phyloP scores from a whole-genome alignment of 2,888 invertebrate genomes.

The Harpalus rufipes region DNA sequence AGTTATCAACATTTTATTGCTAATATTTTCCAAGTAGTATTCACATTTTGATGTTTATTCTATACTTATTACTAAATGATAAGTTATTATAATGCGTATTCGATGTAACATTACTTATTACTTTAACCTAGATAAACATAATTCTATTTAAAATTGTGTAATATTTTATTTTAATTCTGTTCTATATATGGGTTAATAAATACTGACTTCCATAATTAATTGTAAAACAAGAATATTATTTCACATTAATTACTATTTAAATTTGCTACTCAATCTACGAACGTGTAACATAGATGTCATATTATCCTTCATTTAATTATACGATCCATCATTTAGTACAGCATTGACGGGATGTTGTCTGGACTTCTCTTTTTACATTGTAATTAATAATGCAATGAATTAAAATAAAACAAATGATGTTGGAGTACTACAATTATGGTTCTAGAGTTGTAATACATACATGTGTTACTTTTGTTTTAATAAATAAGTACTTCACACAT shows the following conservation, averaged over 20 bases:
- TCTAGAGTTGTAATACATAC: no score
- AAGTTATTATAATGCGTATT: neutral
- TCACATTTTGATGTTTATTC: neutral
- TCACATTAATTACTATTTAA: slow-evolving; percentile 14
- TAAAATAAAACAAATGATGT: neutral
- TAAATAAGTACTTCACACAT: no score
- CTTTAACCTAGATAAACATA: neutral
- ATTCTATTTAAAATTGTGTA: neutral
- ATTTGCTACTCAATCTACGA: neutral
- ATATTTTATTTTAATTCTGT: neutral
- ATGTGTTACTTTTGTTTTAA: no score
- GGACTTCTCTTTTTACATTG: neutral
- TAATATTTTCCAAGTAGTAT: neutral
- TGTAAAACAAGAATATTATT: neutral
- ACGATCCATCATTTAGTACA: neutral
- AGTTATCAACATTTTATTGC: slow-evolving; percentile 12
- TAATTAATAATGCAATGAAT: neutral
- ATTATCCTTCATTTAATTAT: slow-evolving; percentile 13
- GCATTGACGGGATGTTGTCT: slow-evolving; percentile 2
- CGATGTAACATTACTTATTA: neutral
- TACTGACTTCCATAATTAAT: neutral
- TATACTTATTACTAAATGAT: neutral
- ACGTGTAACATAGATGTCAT: slow-evolving; percentile 8
- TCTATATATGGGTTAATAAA: neutral
- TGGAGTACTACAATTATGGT: neutral